A percentile compares a stretch with the other conserved stretches of the same genome.
phyloP scores from a whole-genome alignment of 2,888 invertebrate species.

The Drosophila macrothrix region DNA sequence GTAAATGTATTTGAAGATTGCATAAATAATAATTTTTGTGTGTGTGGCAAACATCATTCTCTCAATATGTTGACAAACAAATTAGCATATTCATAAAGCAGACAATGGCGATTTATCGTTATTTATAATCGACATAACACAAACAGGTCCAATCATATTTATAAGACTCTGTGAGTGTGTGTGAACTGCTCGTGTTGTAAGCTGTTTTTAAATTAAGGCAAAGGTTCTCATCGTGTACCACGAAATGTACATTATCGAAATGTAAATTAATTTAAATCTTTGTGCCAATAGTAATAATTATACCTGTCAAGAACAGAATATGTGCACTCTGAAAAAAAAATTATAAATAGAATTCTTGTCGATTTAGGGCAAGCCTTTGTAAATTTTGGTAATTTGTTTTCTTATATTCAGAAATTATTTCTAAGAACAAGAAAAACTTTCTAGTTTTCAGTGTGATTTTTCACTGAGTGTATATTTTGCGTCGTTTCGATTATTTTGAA shows the following conservation, averaged over 20 bases:
- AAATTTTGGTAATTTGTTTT: background rate
- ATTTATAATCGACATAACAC: constrained; percentile 17
- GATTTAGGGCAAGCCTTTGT: background rate
- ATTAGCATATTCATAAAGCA: constrained; percentile 65
- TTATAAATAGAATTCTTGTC: background rate
- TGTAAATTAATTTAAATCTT: background rate
- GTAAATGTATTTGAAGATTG: constrained; percentile 34
- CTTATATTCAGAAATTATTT: background rate
- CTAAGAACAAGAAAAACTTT: background rate
- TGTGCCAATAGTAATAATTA: background rate
- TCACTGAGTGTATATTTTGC: constrained; percentile 3
- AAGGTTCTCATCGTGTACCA: background rate
- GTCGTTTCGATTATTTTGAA: background rate
- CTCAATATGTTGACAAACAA: constrained; percentile 72
- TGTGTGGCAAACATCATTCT: constrained; percentile 37
- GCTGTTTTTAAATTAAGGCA: background rate
- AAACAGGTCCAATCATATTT: constrained; percentile 18
- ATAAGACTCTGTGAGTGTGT: constrained; percentile 1
- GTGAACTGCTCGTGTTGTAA: background rate
- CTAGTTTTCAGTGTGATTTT: background rate
- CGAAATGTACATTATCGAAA: background rate
- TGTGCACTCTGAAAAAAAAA: background rate
- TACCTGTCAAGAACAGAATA: background rate
- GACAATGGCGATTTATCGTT: constrained; percentile 25
- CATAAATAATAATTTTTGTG: constrained; percentile 52